These are phyloP conservation scores for Vannuccia rotundouncinata DNA, from an alignment of 2,888 invertebrate species.

Conservation along the genomic window DNA sequence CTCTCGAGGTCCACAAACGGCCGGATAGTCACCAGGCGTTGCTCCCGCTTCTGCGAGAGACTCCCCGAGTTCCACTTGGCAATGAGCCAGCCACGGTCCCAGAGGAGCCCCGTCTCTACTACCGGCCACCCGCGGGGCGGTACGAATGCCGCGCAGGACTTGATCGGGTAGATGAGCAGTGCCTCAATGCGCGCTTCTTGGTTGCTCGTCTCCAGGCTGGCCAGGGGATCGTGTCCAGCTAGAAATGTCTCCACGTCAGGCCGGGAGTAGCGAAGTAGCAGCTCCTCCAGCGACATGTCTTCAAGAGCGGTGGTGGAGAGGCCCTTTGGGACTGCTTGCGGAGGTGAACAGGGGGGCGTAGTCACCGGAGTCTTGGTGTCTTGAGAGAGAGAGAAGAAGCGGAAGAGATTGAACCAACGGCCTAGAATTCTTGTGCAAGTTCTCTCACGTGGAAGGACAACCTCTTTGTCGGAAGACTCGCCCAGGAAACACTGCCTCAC, in stretches of 20 bases:
- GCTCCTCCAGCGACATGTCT: neutral
- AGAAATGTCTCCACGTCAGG: slow-evolving; percentile 11
- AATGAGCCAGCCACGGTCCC: slow-evolving; percentile 90
- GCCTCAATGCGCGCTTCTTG: slow-evolving; percentile 28
- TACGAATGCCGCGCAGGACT: slow-evolving; percentile 41
- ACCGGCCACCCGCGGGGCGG: slow-evolving; percentile 64
- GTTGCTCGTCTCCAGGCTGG: neutral
- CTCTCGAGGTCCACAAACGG: slow-evolving; percentile 66
- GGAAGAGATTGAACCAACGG: neutral
- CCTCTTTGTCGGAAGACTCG: neutral
- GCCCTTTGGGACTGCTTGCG: neutral
- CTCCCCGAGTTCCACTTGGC: slow-evolving; percentile 72
- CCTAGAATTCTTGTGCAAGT: neutral
- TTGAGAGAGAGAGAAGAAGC: too few species aligned
- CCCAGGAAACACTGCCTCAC: slow-evolving; percentile 67
- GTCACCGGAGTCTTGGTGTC: neutral
- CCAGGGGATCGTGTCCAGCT: neutral
- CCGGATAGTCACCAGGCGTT: slow-evolving; percentile 69
- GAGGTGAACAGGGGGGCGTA: neutral
- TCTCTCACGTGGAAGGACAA: neutral
- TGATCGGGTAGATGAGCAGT: slow-evolving; percentile 40
- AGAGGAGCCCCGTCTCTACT: slow-evolving; percentile 70
- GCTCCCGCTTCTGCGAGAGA: slow-evolving; percentile 77
- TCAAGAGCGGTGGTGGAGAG: neutral
- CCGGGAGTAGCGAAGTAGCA: neutral